A percentile compares a stretch with the other conserved stretches of the same genome.
These are phyloP conservation scores for Ochropleura plecta DNA, from an alignment of 2,888 invertebrate genomes.

Conservation along the genomic window DNA sequence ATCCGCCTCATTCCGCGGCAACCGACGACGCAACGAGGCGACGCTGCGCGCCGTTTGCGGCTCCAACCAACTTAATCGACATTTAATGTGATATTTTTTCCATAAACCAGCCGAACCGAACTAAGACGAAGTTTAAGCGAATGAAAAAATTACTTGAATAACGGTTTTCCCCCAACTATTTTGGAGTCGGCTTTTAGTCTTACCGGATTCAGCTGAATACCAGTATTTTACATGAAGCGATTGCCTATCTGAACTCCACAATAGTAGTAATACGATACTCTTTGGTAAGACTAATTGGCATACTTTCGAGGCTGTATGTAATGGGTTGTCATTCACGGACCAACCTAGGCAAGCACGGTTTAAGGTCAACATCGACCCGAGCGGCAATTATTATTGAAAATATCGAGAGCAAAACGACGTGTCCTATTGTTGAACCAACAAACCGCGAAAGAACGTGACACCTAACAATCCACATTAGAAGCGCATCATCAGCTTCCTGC, in stretches of 20 bases:
- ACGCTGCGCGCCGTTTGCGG: constrained; percentile 28
- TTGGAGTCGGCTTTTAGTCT: no score
- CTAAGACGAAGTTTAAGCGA: constrained; percentile 28
- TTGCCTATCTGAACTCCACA: no score
- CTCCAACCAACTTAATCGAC: constrained; percentile 71
- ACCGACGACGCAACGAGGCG: constrained; percentile 10
- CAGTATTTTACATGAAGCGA: no score
- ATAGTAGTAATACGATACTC: no score
- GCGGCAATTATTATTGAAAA: neutral
- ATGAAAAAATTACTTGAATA: constrained; percentile 20
- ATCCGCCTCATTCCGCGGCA: constrained; percentile 51
- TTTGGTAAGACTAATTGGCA: no score
- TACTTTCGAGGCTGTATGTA: no score
- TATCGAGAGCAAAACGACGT: neutral
- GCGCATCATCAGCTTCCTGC: no score
- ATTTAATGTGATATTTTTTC: constrained; percentile 73
- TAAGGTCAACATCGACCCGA: no score
- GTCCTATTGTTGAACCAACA: neutral
- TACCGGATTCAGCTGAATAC: no score
- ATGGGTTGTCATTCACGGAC: no score
- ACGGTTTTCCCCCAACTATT: neutral
- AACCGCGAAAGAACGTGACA: neutral
- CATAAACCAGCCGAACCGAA: constrained; percentile 34
- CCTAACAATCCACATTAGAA: neutral
- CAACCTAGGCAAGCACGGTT: no score